Conservation (phyloP, 2,888 invertebrate genomes). For the Apomyelois bistriatella region DNA sequence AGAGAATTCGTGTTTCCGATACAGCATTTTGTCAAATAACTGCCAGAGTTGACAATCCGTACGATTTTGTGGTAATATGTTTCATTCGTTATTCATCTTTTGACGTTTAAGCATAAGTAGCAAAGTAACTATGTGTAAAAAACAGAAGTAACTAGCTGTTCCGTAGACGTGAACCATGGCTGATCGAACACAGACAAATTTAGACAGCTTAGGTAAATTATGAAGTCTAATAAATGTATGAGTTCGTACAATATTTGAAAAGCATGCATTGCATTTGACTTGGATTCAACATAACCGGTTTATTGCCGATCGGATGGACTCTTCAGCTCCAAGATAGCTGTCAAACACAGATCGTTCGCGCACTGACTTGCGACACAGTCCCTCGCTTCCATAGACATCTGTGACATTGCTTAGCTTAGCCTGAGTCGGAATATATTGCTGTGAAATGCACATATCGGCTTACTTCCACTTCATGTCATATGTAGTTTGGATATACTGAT, state of each 20-base stretch:
- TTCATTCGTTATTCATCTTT: too few species aligned
- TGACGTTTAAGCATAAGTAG: too few species aligned
- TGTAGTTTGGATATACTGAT: neutral
- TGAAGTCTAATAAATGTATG: too few species aligned
- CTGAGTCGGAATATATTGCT: constrained; percentile 17
- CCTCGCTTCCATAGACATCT: neutral
- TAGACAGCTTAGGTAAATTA: too few species aligned
- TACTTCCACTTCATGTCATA: constrained; percentile 1
- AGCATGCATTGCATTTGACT: constrained; percentile 29
- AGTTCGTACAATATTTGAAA: neutral
- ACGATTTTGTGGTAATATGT: too few species aligned
- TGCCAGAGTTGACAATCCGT: too few species aligned
- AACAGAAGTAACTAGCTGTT: too few species aligned
- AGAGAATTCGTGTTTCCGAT: neutral
- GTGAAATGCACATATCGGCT: constrained; percentile 11
- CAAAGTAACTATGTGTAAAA: too few species aligned
- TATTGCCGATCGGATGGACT: constrained; percentile 41
- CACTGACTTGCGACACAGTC: neutral
- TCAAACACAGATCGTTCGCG: constrained; percentile 29
- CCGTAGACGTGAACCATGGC: too few species aligned
- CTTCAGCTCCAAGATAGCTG: constrained; percentile 39
- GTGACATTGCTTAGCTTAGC: constrained; percentile 7
- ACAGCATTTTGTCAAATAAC: neutral
- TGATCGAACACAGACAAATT: too few species aligned
- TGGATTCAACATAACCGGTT: constrained; percentile 42